Evolutionary conservation across 2,888 invertebrate species (phyloP), one percentile per base, ranked within the genome.

Genomic region (Altica lythri): DNA sequence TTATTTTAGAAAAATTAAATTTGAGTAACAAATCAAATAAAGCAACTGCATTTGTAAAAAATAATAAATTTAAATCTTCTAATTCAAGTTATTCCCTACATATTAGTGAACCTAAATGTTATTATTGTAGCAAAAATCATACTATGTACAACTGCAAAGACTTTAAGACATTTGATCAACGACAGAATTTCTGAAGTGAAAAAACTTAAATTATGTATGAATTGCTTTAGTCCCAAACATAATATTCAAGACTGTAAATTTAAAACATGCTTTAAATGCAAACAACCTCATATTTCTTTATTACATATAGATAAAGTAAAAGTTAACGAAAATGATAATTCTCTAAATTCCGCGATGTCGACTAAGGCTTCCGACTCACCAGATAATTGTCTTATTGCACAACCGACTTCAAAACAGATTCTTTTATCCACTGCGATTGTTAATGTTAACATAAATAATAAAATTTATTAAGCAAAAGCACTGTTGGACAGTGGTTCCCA

Each of bases 361-460:
- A n/a, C n/a, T n/a, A n/a, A n/a, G n/a, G n/a, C n/a, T n/a, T n/a
- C n/a, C n/a, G n/a, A n/a, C n/a, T n/a, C n/a, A 5, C 22, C 22
- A 22, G 8, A 8, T 22, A 8, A 8, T 22, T 4, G 22, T 5
- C 22, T 8, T 22, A 5, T 22, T 22, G 22, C 22, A 22, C 4
- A 22, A 4, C 8, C 4, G 4, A 5, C 22, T 22, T 5, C 22
- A 4, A 22, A 5, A 22, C 17, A 30, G 6, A 18, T 52, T 52
- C 19, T 52, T 18, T 25, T 55, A n/a, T 53, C 56, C 1, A 57
- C 56, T 1, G 56, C 56, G 4, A 14, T 57, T 22, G 37, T 53
- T 16, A 40, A 53, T 18, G 25, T 19, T 30, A 54, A 59, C 34
- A 18, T 10, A 12, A 3, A 18, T 2, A 35, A 40, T n/a, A 53